Percentiles rank a stretch among this genome's conserved stretches.
phyloP scores from a whole-genome alignment of 2,888 invertebrate genomes.

The Cristatella mucedo region DNA sequence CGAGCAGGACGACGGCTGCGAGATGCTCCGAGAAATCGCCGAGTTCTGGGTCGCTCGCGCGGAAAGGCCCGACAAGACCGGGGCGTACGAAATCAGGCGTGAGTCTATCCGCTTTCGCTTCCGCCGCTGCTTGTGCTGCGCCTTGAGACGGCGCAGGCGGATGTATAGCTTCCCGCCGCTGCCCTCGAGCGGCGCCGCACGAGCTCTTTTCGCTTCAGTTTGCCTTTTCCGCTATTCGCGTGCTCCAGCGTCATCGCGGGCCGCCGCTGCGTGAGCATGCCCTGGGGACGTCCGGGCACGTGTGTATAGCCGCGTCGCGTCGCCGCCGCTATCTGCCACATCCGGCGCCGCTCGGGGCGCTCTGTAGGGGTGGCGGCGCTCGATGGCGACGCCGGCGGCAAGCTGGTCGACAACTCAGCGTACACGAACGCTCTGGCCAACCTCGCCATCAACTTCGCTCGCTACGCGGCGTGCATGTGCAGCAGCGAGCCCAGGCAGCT shows the following conservation, averaged over 20 bases:
- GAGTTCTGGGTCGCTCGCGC: slow-evolving; percentile 24
- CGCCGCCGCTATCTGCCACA: too few species aligned
- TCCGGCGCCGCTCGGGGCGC: too few species aligned
- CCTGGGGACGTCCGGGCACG: too few species aligned
- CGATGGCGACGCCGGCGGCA: too few species aligned
- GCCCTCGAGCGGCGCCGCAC: too few species aligned
- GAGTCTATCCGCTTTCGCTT: slow-evolving; percentile 8
- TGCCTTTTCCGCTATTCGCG: too few species aligned
- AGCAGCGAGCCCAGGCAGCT: background rate
- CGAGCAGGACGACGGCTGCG: slow-evolving; percentile 17
- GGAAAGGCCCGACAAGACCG: slow-evolving; percentile 15
- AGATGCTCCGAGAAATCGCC: slow-evolving; percentile 25
- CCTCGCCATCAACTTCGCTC: slow-evolving; percentile 12
- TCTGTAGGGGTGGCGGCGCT: too few species aligned
- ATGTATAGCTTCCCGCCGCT: too few species aligned
- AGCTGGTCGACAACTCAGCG: slow-evolving; percentile 14
- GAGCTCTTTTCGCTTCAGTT: too few species aligned
- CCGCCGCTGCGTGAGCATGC: too few species aligned
- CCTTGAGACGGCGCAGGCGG: background rate
- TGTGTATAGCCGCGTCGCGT: too few species aligned
- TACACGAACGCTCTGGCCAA: slow-evolving; percentile 15
- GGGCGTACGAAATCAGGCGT: slow-evolving; percentile 27
- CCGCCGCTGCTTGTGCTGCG: background rate
- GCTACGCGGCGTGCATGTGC: slow-evolving; percentile 13
- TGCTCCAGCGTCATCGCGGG: too few species aligned